Percentiles rank a stretch among this genome's conserved stretches.
phyloP scores from a whole-genome alignment of 2,888 invertebrate species.

The Phytoseiulus persimilis region DNA sequence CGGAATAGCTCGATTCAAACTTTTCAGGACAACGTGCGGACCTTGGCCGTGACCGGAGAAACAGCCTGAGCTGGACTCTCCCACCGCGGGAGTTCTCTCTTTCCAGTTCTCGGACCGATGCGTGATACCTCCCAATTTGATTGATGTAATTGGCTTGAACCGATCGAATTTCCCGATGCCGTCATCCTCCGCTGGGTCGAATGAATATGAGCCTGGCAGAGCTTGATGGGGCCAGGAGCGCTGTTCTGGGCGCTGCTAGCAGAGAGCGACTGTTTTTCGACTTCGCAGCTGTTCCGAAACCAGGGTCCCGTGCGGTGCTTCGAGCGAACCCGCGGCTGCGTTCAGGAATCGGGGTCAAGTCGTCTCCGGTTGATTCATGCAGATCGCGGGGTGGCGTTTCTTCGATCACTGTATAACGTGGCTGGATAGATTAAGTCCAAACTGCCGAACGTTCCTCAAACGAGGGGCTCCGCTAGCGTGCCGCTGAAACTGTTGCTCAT shows the following conservation, averaged over 20 bases:
- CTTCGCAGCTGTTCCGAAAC: neutral
- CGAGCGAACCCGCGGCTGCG: neutral
- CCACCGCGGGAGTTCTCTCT: neutral
- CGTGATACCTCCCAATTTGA: neutral
- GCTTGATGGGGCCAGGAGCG: neutral
- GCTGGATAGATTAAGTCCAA: neutral
- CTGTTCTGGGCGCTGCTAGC: neutral
- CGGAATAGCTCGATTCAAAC: neutral
- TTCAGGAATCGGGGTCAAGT: neutral
- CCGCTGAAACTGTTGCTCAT: neutral
- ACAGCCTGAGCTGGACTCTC: neutral
- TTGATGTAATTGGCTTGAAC: neutral
- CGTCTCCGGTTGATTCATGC: neutral
- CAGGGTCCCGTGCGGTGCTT: neutral
- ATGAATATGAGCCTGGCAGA: neutral
- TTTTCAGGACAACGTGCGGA: neutral
- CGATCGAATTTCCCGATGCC: neutral
- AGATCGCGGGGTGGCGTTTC: neutral
- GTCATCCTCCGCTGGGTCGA: neutral
- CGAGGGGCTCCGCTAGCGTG: neutral
- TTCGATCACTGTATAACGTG: neutral
- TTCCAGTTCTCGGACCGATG: neutral
- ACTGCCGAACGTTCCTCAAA: neutral
- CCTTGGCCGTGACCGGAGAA: neutral
- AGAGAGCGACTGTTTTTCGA: neutral